Percentiles rank a stretch among this genome's conserved stretches.
phyloP scores from a whole-genome alignment of 2,113 vertebrate genomes.

The Coptodon bakossiorum region DNA sequence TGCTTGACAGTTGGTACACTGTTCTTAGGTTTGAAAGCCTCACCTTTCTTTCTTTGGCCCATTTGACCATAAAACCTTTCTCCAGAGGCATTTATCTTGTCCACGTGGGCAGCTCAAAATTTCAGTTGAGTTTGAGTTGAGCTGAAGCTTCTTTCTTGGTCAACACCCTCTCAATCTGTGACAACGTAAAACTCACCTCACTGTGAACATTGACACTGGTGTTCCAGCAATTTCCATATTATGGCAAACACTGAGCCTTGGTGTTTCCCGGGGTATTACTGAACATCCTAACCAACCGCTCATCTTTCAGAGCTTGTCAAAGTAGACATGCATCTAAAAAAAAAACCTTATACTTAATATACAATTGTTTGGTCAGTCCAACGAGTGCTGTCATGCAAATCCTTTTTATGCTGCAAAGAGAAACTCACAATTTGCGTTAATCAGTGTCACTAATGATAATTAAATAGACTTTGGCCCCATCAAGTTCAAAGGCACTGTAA shows the following conservation, averaged over 20 bases:
- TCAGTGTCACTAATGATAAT: not conserved
- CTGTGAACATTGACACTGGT: not conserved
- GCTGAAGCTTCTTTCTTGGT: not conserved
- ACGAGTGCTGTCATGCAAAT: not conserved
- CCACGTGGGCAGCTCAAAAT: rapidly evolving
- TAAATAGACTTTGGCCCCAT: not conserved
- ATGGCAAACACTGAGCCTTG: not conserved
- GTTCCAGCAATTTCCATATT: not conserved
- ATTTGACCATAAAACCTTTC: not conserved
- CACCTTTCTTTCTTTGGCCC: not conserved
- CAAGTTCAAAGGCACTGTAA: not conserved
- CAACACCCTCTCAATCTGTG: not conserved
- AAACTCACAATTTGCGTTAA: rapidly evolving
- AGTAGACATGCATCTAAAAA: not conserved
- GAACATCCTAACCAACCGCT: not conserved
- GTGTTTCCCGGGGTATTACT: rapidly evolving
- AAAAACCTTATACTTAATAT: not conserved
- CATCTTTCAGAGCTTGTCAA: not conserved
- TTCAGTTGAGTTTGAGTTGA: not conserved
- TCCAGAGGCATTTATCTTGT: not conserved
- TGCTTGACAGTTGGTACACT: not conserved
- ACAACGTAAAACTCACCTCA: not conserved
- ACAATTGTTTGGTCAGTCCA: not conserved
- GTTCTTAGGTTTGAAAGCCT: not conserved
- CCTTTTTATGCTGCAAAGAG: not conserved